Evolutionary conservation across 2,797 vertebrate genomes (phyloP).

Genomic region (Nyctalus aviator): DNA sequence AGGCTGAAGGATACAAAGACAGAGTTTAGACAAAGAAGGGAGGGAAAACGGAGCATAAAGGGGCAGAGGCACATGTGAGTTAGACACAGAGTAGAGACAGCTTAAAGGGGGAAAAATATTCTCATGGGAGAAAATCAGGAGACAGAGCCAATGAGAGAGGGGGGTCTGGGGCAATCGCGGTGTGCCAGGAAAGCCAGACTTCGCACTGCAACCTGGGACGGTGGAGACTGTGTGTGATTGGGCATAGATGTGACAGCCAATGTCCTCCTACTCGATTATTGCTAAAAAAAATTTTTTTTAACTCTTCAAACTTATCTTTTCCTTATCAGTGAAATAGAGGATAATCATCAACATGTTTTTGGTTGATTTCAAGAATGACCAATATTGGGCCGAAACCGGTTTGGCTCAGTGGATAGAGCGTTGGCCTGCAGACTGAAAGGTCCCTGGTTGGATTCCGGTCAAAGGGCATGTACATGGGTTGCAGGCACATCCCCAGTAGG

Average conservation of each 20-base stretch:
- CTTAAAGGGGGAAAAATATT: not conserved
- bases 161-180: not conserved
- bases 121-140: not conserved
- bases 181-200: not conserved
- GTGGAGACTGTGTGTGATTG: not conserved
- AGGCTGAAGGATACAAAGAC: not conserved
- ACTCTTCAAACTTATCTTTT: not conserved
- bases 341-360: not conserved
- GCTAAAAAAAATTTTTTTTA: not conserved
- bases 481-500: no score
- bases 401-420: no score
- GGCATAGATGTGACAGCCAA: not conserved
- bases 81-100: not conserved
- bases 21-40: not conserved
- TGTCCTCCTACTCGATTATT: not conserved
- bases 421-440: no score
- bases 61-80: not conserved
- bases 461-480: no score
- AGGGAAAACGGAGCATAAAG: rapidly evolving
- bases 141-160: not conserved
- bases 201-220: not conserved
- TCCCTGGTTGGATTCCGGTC: no score
- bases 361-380: not conserved
- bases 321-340: not conserved
- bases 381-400: not conserved